Conservation (phyloP, 2,888 invertebrate species). For the Mythimna vitellina region DNA sequence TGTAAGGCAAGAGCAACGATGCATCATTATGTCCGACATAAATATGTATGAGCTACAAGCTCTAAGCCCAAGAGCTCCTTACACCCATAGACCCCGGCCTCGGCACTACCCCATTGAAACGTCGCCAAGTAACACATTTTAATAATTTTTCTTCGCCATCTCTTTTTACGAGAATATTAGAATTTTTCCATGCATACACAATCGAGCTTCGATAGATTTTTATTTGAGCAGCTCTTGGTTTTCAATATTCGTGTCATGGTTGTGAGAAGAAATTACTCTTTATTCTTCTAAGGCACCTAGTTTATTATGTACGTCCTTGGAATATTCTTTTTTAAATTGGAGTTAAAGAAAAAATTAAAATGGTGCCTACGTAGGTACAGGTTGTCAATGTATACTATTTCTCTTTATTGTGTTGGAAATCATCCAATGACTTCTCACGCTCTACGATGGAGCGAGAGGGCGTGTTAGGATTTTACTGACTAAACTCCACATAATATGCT, state of each 20-base stretch:
- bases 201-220: conserved; percentile 61
- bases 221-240: conserved; percentile 43
- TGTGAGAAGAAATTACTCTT: conserved; percentile 6
- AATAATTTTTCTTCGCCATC: conserved; percentile 52
- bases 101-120: conserved; percentile 54
- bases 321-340: too few relatives aligned
- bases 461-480: too few relatives aligned
- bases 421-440: too few relatives aligned
- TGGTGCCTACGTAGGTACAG: too few relatives aligned
- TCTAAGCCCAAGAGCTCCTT: conserved; percentile 2
- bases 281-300: conserved; percentile 2
- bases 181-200: conserved; percentile 68
- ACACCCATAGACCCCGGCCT: conserved; percentile 1
- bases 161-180: conserved; percentile 54
- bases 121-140: conserved; percentile 59
- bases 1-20: neutral
- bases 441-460: too few relatives aligned
- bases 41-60: conserved; percentile 35
- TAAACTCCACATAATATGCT: too few relatives aligned
- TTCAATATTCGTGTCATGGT: conserved; percentile 19
- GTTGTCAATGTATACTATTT: too few relatives aligned
- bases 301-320: too few relatives aligned
- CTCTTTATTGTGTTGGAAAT: too few relatives aligned
- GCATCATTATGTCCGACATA: conserved; percentile 22
- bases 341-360: too few relatives aligned